Evolutionary conservation across 2,113 vertebrate species (phyloP), one percentile per base, ranked within the genome.

Genomic region (Dunckerocampus dactyliophorus): DNA sequence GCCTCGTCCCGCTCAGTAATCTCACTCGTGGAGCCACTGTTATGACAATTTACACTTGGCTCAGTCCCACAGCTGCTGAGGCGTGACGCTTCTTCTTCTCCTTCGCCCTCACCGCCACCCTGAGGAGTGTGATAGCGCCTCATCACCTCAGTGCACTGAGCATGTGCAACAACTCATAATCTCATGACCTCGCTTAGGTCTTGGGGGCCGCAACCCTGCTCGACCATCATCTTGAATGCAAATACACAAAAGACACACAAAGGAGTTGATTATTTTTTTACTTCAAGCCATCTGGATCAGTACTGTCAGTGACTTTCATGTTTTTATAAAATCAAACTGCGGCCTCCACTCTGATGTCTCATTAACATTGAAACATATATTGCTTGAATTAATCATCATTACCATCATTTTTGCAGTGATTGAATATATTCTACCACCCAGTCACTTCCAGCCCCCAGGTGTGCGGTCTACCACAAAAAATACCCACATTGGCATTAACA

Each of bases 21-120:
- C 74, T 78, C 68, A 64, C 70, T 79, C 73, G 68, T 76, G 2
- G 62, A 75, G 73, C 62, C 51, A 59, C 79, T 65, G 67, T 79
- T 83, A 79, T 76, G 78, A 75, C 77, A 82, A 75, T 79, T 88
- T 81, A 76, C 62, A 71, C 80, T 81, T 81, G 80, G 80, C 80
- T 65, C 63, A 9, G 66, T 61, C 74, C 76, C 80, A 69, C 73
- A 69, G 65, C 61, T 12, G 67, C 71, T 75, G 67, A 67, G 67
- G 73, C 16, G 14, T 72, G 64, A 83, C 72, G 63, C 62, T 42
- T 71, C 63, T 47, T 74, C 64, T 43, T 68, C 42, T 20, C 20
- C 59, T 45, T 71, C 63, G 37, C 72, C 62, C 46, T 67, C 45
- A n/a, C 22, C 17, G 11, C 52, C 46, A 63, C 65, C 64, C 57